A percentile compares a stretch with the other conserved stretches of the same genome.
Conservation (phyloP, 2,797 vertebrate species). For the Saguinus oedipus region DNA sequence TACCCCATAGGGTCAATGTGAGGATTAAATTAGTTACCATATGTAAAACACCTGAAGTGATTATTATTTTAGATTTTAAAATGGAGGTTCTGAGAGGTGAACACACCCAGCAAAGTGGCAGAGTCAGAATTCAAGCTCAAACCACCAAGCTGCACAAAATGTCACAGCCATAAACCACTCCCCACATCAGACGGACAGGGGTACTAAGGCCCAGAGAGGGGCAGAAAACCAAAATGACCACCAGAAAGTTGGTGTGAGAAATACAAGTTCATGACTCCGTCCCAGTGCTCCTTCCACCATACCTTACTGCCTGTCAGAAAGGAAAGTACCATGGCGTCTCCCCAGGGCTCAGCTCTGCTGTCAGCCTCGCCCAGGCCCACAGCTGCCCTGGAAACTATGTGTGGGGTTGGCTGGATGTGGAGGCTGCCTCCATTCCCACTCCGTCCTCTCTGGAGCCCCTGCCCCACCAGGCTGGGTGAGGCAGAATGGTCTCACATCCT, state of each 20-base stretch:
- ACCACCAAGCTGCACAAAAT: background rate
- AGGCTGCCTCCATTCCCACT: background rate
- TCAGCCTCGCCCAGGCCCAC: background rate
- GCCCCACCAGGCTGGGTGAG: background rate
- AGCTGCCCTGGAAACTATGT: background rate
- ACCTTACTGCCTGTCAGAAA: background rate
- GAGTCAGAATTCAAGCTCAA: background rate
- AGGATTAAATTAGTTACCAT: background rate
- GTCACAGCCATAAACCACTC: background rate
- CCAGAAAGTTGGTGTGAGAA: background rate
- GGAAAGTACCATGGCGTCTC: background rate
- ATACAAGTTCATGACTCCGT: background rate
- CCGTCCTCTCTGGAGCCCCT: background rate
- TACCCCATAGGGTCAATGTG: background rate
- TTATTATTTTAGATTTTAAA: slow-evolving; percentile 1
- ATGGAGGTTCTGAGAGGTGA: background rate
- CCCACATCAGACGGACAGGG: background rate
- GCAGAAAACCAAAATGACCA: background rate
- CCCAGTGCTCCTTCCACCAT: background rate
- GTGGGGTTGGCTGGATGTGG: background rate
- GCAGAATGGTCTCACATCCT: background rate
- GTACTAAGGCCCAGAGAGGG: background rate
- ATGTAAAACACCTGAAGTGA: background rate
- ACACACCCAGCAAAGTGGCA: background rate
- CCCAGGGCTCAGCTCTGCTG: background rate